A percentile compares a stretch with the other conserved stretches of the same genome.
phyloP scores from a whole-genome alignment of 1,140 invertebrate genomes.

The Heliconius melpomene region DNA sequence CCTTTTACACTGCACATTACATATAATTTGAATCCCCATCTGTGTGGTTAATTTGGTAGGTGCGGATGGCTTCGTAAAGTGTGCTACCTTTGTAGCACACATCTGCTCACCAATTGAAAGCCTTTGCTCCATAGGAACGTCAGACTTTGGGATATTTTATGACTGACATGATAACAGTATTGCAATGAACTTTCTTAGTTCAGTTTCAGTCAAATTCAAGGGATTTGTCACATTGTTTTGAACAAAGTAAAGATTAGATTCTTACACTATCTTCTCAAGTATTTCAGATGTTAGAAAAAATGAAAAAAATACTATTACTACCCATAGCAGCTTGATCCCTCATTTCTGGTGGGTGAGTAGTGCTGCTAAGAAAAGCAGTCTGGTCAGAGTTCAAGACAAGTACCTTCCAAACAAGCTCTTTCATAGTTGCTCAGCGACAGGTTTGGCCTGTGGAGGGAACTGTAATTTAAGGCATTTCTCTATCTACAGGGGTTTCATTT shows the following conservation, averaged over 20 bases:
- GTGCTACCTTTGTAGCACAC: constrained; percentile 39
- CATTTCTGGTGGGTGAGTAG: too few relatives aligned
- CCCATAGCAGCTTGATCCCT: too few relatives aligned
- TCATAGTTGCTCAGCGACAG: constrained; percentile 3
- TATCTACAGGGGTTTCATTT: too few relatives aligned
- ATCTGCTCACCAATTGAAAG: constrained; percentile 40
- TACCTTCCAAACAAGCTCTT: neutral
- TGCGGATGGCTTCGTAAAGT: constrained; percentile 70
- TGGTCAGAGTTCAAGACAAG: too few relatives aligned
- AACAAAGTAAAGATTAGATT: too few relatives aligned
- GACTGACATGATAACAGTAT: constrained; percentile 54
- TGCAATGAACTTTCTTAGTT: constrained; percentile 54
- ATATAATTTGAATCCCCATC: constrained; percentile 74
- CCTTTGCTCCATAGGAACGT: constrained; percentile 33
- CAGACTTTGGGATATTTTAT: constrained; percentile 52
- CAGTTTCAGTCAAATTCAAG: constrained; percentile 50
- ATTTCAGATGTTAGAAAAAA: too few relatives aligned
- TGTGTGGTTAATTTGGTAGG: constrained; percentile 52
- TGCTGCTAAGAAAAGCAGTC: too few relatives aligned
- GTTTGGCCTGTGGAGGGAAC: constrained; percentile 14
- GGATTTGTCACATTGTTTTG: constrained; percentile 51
- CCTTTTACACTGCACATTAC: constrained; percentile 54
- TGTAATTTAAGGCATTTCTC: too few relatives aligned
- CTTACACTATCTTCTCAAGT: too few relatives aligned
- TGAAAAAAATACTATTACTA: too few relatives aligned